Percentiles rank a stretch among this genome's conserved stretches.
Evolutionary conservation across 1,140 invertebrate species (phyloP).

Genomic region (Epicauta chinensis): DNA sequence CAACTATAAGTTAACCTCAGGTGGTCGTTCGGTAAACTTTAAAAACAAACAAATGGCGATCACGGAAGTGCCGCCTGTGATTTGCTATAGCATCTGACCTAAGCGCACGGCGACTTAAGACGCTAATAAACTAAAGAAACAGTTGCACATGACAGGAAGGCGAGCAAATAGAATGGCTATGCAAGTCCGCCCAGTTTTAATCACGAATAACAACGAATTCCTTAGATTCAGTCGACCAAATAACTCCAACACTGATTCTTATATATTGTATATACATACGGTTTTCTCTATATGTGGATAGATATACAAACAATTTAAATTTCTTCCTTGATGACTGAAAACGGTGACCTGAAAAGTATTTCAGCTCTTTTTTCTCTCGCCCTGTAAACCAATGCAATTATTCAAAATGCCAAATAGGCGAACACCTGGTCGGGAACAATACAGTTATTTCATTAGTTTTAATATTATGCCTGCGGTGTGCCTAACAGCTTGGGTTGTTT

Average conservation of each 20-base stretch:
- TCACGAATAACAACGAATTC: conserved; percentile 34
- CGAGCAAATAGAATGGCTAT: conserved; percentile 29
- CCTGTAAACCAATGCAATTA: conserved; percentile 11
- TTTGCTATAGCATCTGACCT: conserved; percentile 12
- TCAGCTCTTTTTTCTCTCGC: conserved; percentile 7
- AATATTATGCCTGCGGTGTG: too few relatives aligned
- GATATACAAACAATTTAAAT: too few relatives aligned
- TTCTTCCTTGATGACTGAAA: not conserved
- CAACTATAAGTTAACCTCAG: too few relatives aligned
- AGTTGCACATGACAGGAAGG: conserved; percentile 33
- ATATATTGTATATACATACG: too few relatives aligned
- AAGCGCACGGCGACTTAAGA: conserved; percentile 6
- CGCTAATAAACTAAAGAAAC: conserved; percentile 29
- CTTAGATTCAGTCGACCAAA: conserved; percentile 29
- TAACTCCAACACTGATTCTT: conserved; percentile 3
- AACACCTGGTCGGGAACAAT: conserved; percentile 7
- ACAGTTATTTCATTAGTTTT: conserved; percentile 6
- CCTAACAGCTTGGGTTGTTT: too few relatives aligned
- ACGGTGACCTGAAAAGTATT: conserved; percentile 6
- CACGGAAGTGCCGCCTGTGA: conserved; percentile 7
- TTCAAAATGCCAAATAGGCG: conserved; percentile 19
- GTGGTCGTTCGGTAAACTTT: too few relatives aligned
- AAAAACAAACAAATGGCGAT: not conserved
- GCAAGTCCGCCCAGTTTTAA: conserved; percentile 32
- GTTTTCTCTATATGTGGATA: too few relatives aligned